Evolutionary conservation across 1,140 invertebrate species (phyloP).

Genomic region (Saxidomus purpurata): DNA sequence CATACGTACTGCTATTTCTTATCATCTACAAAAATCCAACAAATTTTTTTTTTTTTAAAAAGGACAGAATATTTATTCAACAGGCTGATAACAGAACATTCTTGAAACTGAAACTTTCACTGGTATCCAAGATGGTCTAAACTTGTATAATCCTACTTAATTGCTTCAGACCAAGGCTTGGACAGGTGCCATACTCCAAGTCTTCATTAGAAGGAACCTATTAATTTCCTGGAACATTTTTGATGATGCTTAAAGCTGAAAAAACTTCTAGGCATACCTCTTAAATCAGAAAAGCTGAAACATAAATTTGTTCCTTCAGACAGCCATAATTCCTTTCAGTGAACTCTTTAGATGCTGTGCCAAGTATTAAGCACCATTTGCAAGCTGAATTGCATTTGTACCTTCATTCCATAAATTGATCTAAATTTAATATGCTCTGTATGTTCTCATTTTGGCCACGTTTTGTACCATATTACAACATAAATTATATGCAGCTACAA

Average conservation of each 20-base stretch:
- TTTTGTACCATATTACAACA: no score
- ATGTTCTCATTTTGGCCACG: no score
- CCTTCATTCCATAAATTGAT: no score
- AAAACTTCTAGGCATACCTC: neutral
- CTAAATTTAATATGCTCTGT: no score
- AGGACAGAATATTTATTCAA: no score
- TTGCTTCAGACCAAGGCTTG: neutral
- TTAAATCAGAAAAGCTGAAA: neutral
- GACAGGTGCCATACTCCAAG: neutral
- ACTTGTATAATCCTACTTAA: neutral
- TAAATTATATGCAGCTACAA: no score
- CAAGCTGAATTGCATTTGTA: neutral
- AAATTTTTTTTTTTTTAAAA: no score
- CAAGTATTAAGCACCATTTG: constrained; percentile 15
- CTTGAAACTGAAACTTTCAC: neutral
- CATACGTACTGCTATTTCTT: no score
- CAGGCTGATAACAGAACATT: no score
- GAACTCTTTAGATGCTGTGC: neutral
- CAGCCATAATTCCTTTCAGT: neutral
- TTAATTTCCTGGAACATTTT: constrained; percentile 25
- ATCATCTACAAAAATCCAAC: no score
- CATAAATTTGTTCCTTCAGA: constrained; percentile 24
- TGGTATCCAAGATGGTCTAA: neutral
- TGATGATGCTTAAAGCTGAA: neutral
- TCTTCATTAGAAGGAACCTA: neutral